Conservation (phyloP, 30 jellyfish, hydroid and myxozoan species). For the Phacellophora camtschatica region DNA sequence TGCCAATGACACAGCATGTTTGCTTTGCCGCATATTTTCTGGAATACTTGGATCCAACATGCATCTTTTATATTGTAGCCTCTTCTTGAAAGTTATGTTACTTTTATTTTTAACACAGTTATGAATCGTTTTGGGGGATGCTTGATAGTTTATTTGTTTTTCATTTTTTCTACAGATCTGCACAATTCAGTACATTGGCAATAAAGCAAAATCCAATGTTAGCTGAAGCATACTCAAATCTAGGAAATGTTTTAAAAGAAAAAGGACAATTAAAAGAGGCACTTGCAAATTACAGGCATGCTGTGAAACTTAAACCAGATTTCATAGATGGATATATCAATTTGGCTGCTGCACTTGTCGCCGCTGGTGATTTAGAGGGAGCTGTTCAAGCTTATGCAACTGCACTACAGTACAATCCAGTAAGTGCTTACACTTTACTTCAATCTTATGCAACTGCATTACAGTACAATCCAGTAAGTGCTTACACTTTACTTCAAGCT, state of each 20-base stretch:
- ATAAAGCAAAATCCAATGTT: constrained; percentile 90
- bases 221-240: constrained; percentile 94
- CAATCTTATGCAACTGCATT: constrained; percentile 98
- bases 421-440: constrained; percentile 14
- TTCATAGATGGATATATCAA: constrained; percentile 89
- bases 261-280: constrained; percentile 94
- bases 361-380: constrained; percentile 98
- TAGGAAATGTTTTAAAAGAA: constrained; percentile 89
- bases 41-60: no score
- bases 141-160: not conserved
- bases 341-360: constrained; percentile 95
- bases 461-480: constrained; percentile 93
- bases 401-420: constrained; percentile 94
- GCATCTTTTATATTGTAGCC: no score
- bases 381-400: constrained; percentile 99
- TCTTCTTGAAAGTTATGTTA: no score
- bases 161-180: constrained; percentile 62
- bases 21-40: no score
- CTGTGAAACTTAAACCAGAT: constrained; percentile 90
- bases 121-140: no score
- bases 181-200: constrained; percentile 89
- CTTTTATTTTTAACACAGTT: no score
- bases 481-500: constrained; percentile 45
- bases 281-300: constrained; percentile 90
- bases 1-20: no score